Evolutionary conservation across 1,140 invertebrate species (phyloP).

Genomic region (Diorhabda sublineata): DNA sequence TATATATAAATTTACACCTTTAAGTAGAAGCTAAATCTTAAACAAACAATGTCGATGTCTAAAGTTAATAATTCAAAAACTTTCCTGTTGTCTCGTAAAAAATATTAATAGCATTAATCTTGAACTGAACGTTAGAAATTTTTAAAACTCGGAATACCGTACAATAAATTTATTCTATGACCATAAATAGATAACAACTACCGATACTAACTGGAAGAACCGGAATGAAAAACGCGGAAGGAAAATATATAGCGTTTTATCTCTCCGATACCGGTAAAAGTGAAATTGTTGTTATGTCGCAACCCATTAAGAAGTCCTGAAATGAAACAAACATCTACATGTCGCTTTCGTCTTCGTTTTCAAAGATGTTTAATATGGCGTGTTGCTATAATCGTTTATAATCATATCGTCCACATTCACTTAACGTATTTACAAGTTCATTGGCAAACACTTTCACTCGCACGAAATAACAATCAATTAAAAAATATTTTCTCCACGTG

Average conservation of each 20-base stretch:
- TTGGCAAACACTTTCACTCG: neutral
- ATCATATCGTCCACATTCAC: neutral
- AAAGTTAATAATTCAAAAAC: too few relatives aligned
- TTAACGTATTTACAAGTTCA: neutral
- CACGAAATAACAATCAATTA: neutral
- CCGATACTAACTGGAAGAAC: neutral
- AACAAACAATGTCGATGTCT: too few relatives aligned
- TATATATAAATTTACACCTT: too few relatives aligned
- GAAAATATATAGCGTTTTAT: neutral
- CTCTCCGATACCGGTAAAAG: neutral
- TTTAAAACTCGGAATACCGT: too few relatives aligned
- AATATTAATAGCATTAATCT: too few relatives aligned
- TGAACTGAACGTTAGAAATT: too few relatives aligned
- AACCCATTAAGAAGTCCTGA: neutral
- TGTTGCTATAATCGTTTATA: neutral
- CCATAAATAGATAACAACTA: neutral
- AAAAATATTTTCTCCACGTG: neutral
- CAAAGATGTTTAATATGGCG: too few relatives aligned
- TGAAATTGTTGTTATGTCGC: neutral
- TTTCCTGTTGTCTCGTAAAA: too few relatives aligned
- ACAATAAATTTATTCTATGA: too few relatives aligned
- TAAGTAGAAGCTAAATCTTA: too few relatives aligned
- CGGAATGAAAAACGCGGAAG: neutral
- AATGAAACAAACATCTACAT: neutral
- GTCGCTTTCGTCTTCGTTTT: neutral